Percentiles rank a stretch among this genome's conserved stretches.
Evolutionary conservation across 2,797 vertebrate species (phyloP).

Genomic region (Oryzias sinensis): DNA sequence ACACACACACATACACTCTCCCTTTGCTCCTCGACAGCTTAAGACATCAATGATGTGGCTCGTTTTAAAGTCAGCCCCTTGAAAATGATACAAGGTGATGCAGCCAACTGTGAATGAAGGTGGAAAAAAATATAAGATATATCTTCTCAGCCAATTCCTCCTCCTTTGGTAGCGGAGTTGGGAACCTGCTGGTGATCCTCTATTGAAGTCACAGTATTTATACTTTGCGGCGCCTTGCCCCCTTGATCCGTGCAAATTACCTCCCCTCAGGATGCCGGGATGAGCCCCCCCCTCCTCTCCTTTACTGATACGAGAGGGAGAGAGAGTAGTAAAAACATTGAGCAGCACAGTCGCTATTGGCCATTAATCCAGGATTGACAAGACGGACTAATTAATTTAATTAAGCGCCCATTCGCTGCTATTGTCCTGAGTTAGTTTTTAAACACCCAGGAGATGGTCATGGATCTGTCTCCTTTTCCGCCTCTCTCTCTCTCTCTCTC

Average conservation of each 20-base stretch:
- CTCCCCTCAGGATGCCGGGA: constrained; percentile 89
- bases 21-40: constrained; percentile 77
- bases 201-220: constrained; percentile 98
- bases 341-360: constrained; percentile 78
- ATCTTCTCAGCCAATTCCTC: constrained; percentile 85
- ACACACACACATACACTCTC: constrained; percentile 16
- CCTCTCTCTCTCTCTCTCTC: constrained; percentile 36
- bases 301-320: constrained; percentile 63
- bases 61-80: constrained; percentile 76
- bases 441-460: constrained; percentile 82
- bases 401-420: constrained; percentile 86
- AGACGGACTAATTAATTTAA: constrained; percentile 95
- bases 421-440: constrained; percentile 88
- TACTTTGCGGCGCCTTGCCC: constrained; percentile 94
- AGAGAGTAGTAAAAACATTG: constrained; percentile 48
- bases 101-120: constrained; percentile 75
- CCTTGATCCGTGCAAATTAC: constrained; percentile 94
- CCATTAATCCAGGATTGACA: constrained; percentile 90
- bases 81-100: constrained; percentile 72
- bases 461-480: constrained; percentile 60
- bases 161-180: constrained; percentile 79
- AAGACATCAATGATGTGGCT: constrained; percentile 88
- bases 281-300: constrained; percentile 77
- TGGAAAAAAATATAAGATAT: constrained; percentile 57
- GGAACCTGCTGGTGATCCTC: constrained; percentile 88